Evolutionary conservation across 1,140 invertebrate genomes (phyloP).

Genomic region (Drosophila auraria): DNA sequence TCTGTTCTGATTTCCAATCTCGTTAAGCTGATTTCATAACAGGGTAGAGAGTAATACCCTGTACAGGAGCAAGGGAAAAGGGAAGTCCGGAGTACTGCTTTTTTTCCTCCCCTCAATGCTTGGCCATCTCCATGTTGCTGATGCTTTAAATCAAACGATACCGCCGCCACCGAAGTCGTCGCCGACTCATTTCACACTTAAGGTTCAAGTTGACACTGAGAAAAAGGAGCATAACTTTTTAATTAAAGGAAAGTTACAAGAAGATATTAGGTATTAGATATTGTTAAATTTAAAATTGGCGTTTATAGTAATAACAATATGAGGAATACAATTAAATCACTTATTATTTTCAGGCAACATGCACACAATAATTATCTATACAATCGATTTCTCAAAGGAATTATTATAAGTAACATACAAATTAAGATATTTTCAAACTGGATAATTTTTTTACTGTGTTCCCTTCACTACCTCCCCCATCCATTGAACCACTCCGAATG

Average conservation of each 20-base stretch:
- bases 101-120: constrained; percentile 32
- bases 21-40: constrained; percentile 81
- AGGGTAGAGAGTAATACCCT: constrained; percentile 49
- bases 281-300: no score
- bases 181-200: constrained; percentile 70
- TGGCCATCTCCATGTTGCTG: constrained; percentile 29
- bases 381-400: no score
- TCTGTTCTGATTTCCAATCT: constrained; percentile 77
- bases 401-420: no score
- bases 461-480: constrained; percentile 6
- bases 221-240: background rate
- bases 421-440: no score
- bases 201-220: constrained; percentile 39
- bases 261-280: no score
- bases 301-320: background rate
- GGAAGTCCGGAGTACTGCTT: background rate
- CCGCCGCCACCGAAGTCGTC: constrained; percentile 35
- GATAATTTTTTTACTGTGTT: constrained; percentile 1
- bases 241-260: background rate
- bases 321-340: background rate
- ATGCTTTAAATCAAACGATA: constrained; percentile 79
- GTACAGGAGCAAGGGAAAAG: background rate
- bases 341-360: background rate
- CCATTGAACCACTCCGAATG: constrained; percentile 20
- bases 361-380: no score